phyloP scores from a whole-genome alignment of 2,797 vertebrate species.

The Trematomus bernacchii region DNA sequence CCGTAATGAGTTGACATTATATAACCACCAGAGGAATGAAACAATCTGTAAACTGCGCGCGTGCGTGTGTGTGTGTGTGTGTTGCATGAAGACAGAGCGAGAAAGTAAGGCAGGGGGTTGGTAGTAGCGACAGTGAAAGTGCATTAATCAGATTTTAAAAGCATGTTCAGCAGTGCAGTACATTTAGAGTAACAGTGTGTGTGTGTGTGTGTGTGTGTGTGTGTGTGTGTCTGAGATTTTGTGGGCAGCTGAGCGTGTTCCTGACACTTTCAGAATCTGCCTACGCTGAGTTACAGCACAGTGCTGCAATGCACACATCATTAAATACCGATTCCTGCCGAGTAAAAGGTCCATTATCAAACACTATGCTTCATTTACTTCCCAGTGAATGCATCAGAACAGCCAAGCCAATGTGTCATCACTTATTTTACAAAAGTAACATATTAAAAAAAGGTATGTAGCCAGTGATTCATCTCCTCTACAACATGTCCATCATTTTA shows the following conservation, averaged over 20 bases:
- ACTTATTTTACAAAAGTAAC: constrained; percentile 17
- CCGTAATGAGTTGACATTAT: constrained; percentile 50
- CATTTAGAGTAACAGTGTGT: constrained; percentile 12
- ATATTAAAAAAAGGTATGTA: constrained; percentile 12
- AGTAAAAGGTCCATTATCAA: not conserved
- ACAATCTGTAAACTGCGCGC: constrained; percentile 14
- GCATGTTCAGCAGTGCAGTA: constrained; percentile 27
- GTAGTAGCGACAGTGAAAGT: constrained; percentile 18
- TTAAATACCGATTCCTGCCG: not conserved
- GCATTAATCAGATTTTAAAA: constrained; percentile 44
- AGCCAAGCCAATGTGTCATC: not conserved
- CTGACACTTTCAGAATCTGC: constrained; percentile 19
- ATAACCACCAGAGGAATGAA: constrained; percentile 34
- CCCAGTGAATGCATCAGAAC: constrained; percentile 14
- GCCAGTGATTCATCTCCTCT: constrained; percentile 37
- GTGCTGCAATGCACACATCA: constrained; percentile 20
- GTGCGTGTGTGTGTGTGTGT: not conserved
- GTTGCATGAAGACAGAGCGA: constrained; percentile 6
- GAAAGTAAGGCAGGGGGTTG: constrained; percentile 1
- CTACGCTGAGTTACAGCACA: constrained; percentile 20
- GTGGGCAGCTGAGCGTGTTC: constrained; percentile 37
- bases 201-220: not conserved
- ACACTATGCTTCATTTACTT: constrained; percentile 2
- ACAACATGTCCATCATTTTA: not conserved
- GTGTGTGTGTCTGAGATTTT: constrained; percentile 7